A percentile compares a stretch with the other conserved stretches of the same genome.
Conservation (phyloP, 2,113 vertebrate genomes). For the Cephalophus harveyi region DNA sequence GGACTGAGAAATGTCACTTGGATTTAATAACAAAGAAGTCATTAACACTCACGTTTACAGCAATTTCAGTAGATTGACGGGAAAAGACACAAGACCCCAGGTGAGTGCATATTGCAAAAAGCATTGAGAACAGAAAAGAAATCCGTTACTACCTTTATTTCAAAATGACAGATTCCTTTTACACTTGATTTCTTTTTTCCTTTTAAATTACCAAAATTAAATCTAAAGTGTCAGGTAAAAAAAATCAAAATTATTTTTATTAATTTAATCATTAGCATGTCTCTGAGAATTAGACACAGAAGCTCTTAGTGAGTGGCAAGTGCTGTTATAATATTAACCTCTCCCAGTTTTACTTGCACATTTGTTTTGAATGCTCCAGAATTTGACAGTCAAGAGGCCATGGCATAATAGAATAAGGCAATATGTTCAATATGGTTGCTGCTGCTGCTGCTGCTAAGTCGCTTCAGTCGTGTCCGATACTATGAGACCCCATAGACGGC, state of each 20-base stretch:
- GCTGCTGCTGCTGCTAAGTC: too few relatives aligned
- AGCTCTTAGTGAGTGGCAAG: neutral
- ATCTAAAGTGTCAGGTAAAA: neutral
- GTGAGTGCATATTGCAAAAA: neutral
- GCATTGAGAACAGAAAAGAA: neutral
- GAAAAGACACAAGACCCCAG: neutral
- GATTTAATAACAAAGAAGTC: neutral
- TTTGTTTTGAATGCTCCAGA: neutral
- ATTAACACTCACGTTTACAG: neutral
- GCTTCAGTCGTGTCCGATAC: too few relatives aligned
- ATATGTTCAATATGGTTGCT: neutral
- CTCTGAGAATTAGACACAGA: neutral
- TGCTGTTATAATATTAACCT: neutral
- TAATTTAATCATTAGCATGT: neutral
- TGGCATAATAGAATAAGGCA: neutral
- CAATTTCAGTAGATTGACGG: neutral
- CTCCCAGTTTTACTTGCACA: neutral
- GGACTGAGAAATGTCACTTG: neutral
- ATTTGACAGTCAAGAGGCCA: neutral
- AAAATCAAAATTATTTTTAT: neutral
- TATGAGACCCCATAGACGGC: accelerated
- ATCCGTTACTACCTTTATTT: neutral
- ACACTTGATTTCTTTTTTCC: neutral
- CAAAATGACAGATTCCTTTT: conserved; percentile 23
- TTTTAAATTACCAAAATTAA: conserved; percentile 4